Evolutionary conservation across 2,888 invertebrate species (phyloP).

Genomic region (Thyatira batis): DNA sequence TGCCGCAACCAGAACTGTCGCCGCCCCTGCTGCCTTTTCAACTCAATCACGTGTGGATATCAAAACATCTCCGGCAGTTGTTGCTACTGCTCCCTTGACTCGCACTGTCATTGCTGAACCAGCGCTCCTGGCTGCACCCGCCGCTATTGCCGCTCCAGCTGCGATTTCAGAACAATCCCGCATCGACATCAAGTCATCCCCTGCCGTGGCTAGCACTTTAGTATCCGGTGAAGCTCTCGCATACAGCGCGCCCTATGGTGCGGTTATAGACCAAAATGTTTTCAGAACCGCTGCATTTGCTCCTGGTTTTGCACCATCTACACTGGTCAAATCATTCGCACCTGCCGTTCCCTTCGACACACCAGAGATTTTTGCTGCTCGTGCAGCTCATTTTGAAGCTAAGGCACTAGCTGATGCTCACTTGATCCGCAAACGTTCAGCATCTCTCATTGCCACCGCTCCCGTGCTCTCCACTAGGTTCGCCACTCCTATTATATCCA

Average conservation of each 20-base stretch:
- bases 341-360: slow-evolving; percentile 64
- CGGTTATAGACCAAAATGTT: background rate
- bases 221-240: slow-evolving; percentile 23
- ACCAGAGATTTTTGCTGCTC: slow-evolving; percentile 68
- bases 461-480: slow-evolving; percentile 40
- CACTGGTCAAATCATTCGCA: slow-evolving; percentile 32
- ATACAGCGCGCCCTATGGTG: slow-evolving; percentile 20
- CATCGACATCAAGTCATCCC: slow-evolving; percentile 62
- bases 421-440: slow-evolving; percentile 69
- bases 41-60: slow-evolving; percentile 70
- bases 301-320: slow-evolving; percentile 25
- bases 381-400: slow-evolving; percentile 66
- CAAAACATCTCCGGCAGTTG: slow-evolving; percentile 55
- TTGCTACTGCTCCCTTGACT: slow-evolving; percentile 35
- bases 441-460: slow-evolving; percentile 33
- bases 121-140: slow-evolving; percentile 24
- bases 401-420: slow-evolving; percentile 63
- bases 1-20: slow-evolving; percentile 5
- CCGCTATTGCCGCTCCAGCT: slow-evolving; percentile 44
- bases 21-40: slow-evolving; percentile 55
- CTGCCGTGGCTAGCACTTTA: slow-evolving; percentile 57
- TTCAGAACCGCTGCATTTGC: slow-evolving; percentile 27
- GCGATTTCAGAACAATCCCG: slow-evolving; percentile 65
- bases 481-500: slow-evolving; percentile 46
- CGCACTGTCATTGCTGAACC: slow-evolving; percentile 41